Conservation (phyloP, 1,140 invertebrate genomes). For the Pygmarrhopalites habei region DNA sequence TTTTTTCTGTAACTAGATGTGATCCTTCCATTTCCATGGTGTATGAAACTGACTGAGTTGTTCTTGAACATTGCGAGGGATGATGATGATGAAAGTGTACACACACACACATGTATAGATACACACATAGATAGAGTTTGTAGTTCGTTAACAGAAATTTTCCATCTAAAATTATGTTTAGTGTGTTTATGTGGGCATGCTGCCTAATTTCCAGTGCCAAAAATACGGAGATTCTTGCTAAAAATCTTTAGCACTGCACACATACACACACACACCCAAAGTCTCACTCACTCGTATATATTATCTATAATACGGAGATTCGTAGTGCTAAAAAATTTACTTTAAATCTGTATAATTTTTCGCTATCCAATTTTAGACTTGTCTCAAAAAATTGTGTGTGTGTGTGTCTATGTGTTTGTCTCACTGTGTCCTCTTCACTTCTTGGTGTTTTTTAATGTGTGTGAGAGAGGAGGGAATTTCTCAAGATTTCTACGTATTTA, state of each 20-base stretch:
- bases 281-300: too few species aligned
- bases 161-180: slow-evolving; percentile 34
- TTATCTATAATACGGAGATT: too few species aligned
- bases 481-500: too few species aligned
- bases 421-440: too few species aligned
- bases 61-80: neutral
- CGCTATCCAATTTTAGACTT: slow-evolving; percentile 36
- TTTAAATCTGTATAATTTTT: slow-evolving; percentile 37
- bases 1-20: too few species aligned
- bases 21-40: neutral
- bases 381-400: slow-evolving; percentile 16
- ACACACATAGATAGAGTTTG: neutral
- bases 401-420: neutral
- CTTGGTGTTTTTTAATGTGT: too few species aligned
- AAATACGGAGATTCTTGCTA: slow-evolving; percentile 30
- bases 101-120: too few species aligned
- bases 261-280: too few species aligned
- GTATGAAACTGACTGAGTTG: slow-evolving; percentile 2
- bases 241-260: slow-evolving; percentile 10
- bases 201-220: slow-evolving; percentile 36
- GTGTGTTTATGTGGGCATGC: slow-evolving; percentile 35
- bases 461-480: too few species aligned
- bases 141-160: slow-evolving; percentile 34
- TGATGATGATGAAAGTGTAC: slow-evolving; percentile 30
- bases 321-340: too few species aligned